Evolutionary conservation across 2,797 vertebrate species (phyloP), one percentile per base, ranked within the genome.

Genomic region (Myotis pilosus): DNA sequence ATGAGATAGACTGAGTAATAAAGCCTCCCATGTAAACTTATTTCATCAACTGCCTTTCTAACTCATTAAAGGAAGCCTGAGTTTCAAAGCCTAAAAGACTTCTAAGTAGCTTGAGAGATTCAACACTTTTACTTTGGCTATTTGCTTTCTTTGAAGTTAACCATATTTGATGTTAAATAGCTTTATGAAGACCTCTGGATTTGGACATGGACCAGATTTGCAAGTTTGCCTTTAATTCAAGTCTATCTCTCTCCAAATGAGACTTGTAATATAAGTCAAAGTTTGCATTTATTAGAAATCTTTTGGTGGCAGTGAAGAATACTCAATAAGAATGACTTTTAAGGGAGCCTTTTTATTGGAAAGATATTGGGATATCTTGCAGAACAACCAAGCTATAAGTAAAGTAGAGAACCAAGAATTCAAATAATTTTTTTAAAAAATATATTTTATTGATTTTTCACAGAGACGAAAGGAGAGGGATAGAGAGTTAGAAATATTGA

Each of bases 11-110:
- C 1, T 51, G 47, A 82, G 79, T 57, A 93, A 91, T 64, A 75
- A 93, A 75, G 81, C 1, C 22, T 68, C 28, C 86, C 15, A 80
- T 28, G 17, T 23, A 62, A 88, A 84, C 8, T 72, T 72, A 89
- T 89, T 94, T 93, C 44, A 93, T 66, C 57, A 64, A 74, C 8
- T 87, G 3, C 19, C 60, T 76, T 84, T 94, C 36, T 80, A 84
- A 64, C 6, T 93, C 55, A 84, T 68, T 74, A 78, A 92, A 78
- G 47, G 74, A 86, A 80, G 8, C 4, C 19, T 68, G 80, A 57
- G 6, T 79, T 30, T 89, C 87, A 92, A 87, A 72, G n/a, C 2
- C 25, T 84, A 47, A 66, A 82, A 75, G 22, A 17, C 4, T 72
- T 85, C 20, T 68, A 72, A 81, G 17, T 53, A 51, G 28, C 28